Conservation (phyloP, 1,140 invertebrate species). For the Drosophila sucinea region DNA sequence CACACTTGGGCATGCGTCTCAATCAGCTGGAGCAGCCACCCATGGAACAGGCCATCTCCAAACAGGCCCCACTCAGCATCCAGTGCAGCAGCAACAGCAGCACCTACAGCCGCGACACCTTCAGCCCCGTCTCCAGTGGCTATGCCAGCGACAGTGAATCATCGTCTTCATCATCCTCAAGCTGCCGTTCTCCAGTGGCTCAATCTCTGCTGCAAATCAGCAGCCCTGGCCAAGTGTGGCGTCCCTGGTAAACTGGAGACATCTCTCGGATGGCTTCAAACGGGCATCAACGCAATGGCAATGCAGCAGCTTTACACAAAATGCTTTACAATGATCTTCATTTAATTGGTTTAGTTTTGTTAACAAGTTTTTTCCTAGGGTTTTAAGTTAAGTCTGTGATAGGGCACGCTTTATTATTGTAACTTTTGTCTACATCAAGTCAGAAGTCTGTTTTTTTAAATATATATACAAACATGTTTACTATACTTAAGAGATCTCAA, state of each 20-base stretch:
- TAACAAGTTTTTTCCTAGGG: constrained; percentile 56
- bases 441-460: constrained; percentile 71
- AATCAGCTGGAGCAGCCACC: constrained; percentile 85
- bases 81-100: constrained; percentile 51
- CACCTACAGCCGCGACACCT: constrained; percentile 40
- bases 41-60: constrained; percentile 40
- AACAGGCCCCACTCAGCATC: constrained; percentile 58
- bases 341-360: constrained; percentile 54
- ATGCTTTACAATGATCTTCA: constrained; percentile 78
- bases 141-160: constrained; percentile 78
- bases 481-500: constrained; percentile 58
- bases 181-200: constrained; percentile 19
- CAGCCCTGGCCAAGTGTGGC: constrained; percentile 67
- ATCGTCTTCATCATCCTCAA: constrained; percentile 24
- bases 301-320: constrained; percentile 61
- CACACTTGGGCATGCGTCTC: constrained; percentile 91
- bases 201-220: constrained; percentile 62
- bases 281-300: constrained; percentile 68
- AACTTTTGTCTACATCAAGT: constrained; percentile 59
- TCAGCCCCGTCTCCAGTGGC: constrained; percentile 78
- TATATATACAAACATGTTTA: constrained; percentile 64
- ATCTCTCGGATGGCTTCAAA: not conserved
- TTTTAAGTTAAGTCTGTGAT: constrained; percentile 75
- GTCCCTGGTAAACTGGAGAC: constrained; percentile 66
- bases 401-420: constrained; percentile 69